Base-by-base conservation (phyloP, 2,113 vertebrate species). In the Rutilus rutilus region DNA sequence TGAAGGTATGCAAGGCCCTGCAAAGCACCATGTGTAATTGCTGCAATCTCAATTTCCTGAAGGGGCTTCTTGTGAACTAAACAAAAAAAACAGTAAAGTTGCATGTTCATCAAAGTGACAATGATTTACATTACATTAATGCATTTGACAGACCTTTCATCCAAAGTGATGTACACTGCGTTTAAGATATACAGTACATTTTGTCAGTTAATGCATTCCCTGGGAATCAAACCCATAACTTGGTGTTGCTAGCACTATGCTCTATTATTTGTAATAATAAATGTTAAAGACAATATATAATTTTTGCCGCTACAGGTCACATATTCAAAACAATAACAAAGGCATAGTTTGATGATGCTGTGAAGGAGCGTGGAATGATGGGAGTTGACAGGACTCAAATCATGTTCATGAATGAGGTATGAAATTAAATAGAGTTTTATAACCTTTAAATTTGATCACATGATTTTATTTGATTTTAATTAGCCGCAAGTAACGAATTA, bases 11-110 rank as follows among this genome's bases (percentile, higher is more conserved):
- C 97, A 91, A 98, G 92, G 52, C 97, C 97, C 92, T 97, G 96
- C 91, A 98, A 95, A 82, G 97, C 97, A 90, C 97, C 97, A 3
- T 98, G 97, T 62, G 97, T 97, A 85, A 98, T 97, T 90, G 97
- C 97, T 83, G 97, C 97, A 59, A 98, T 98, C 91, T 98, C 97
- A 39, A 97, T 94, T 92, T 98, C 97, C 92, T 97, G 96, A 86
- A 98, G 94, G 78, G 97, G 97, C 90, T 97, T 97, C 95, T 97
- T 97, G 92, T 98, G 97, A 89, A 98, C 97, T 97, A 90, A 4
- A 4, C 65, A 67, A 42, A 42, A 15, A 74, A 82, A 62, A 74
- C 27, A 57, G n/a, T 30, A 73, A 52, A 47, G 25, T 3, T 60
- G 36, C 17, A 62, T 80, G 6, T 6, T 67, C n/a, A 54, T 30